These are phyloP conservation scores for Cinara cedri DNA, from an alignment of 2,888 invertebrate species.

Conservation along the genomic window DNA sequence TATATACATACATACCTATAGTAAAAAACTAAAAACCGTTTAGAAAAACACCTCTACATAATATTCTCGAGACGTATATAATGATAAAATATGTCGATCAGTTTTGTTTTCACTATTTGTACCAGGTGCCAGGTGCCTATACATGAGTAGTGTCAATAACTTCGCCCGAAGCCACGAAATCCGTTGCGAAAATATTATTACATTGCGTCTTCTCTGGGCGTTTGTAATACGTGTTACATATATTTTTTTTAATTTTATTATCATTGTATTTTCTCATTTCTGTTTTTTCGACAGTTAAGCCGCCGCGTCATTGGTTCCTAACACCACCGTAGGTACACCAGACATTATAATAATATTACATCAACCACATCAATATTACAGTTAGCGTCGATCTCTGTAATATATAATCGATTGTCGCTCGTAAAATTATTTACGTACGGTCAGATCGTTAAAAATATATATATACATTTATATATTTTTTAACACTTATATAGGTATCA, in stretches of 20 bases:
- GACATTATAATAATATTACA: background rate
- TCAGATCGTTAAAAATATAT: constrained; percentile 15
- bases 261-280: constrained; percentile 33
- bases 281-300: background rate
- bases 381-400: background rate
- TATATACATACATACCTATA: too few relatives aligned
- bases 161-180: constrained; percentile 16
- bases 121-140: background rate
- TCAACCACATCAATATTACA: background rate
- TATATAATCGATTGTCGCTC: constrained; percentile 24
- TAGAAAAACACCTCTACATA: constrained; percentile 19
- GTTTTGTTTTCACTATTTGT: constrained; percentile 5
- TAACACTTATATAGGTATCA: too few relatives aligned
- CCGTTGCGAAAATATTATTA: constrained; percentile 18
- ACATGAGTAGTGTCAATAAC: background rate
- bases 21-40: background rate
- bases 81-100: constrained; percentile 1
- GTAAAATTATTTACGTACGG: constrained; percentile 29
- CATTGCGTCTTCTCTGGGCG: background rate
- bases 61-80: background rate
- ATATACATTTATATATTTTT: background rate
- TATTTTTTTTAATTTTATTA: too few relatives aligned
- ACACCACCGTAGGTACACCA: background rate
- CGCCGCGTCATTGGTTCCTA: background rate
- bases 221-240: too few relatives aligned